Conservation (phyloP, 2,888 invertebrate species). For the Ormyrus labotus region DNA sequence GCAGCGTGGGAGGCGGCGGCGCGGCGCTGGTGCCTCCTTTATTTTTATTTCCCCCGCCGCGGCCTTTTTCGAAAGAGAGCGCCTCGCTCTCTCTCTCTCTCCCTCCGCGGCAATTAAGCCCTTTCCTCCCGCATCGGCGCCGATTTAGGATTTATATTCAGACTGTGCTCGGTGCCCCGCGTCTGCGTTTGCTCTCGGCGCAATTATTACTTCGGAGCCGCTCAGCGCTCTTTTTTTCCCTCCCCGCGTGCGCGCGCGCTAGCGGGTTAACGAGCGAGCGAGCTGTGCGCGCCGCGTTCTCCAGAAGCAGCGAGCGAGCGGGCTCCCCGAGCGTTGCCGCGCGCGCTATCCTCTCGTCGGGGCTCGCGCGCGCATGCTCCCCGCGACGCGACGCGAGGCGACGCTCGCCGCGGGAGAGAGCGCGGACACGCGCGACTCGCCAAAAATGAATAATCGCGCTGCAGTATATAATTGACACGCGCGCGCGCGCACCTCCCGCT, state of each 20-base stretch:
- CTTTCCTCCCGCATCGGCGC: not conserved
- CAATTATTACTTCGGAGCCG: too few species aligned
- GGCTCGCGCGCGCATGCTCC: not conserved
- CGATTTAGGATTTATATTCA: not conserved
- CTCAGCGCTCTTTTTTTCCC: too few species aligned
- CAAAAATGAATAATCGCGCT: conserved; percentile 16
- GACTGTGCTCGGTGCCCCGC: not conserved
- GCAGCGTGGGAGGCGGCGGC: conserved; percentile 40
- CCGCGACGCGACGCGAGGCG: too few species aligned
- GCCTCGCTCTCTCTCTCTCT: not conserved
- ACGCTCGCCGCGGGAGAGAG: too few species aligned
- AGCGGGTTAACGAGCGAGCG: too few species aligned
- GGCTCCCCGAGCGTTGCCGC: too few species aligned
- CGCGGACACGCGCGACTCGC: not conserved
- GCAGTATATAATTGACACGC: not conserved
- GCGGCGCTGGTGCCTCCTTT: not conserved
- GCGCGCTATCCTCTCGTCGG: too few species aligned
- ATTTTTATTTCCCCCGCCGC: not conserved
- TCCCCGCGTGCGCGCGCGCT: too few species aligned
- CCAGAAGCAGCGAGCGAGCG: too few species aligned
- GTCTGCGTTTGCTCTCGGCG: too few species aligned
- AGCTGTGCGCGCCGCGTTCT: too few species aligned
- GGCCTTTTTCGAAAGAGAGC: not conserved
- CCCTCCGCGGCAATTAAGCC: not conserved
- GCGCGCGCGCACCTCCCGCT: not conserved